Conservation (phyloP, 2,113 vertebrate genomes). For the Garra rufa region DNA sequence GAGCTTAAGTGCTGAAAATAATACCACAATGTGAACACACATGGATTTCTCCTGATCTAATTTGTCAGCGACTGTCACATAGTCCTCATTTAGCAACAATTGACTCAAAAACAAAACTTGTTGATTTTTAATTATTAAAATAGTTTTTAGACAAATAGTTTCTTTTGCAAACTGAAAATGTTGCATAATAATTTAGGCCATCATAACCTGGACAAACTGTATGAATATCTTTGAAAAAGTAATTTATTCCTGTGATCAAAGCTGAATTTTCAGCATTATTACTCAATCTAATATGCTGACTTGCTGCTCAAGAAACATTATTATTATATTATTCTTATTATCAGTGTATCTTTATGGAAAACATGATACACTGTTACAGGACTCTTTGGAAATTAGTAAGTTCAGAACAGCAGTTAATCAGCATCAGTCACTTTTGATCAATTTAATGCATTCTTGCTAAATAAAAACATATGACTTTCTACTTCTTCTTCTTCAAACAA, state of each 20-base stretch:
- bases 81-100: too few species aligned
- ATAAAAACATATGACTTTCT: background rate
- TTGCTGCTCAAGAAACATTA: background rate
- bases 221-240: too few species aligned
- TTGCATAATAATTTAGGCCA: too few species aligned
- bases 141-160: too few species aligned
- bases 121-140: too few species aligned
- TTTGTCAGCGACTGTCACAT: too few species aligned
- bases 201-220: too few species aligned
- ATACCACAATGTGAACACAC: background rate
- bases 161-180: background rate
- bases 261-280: background rate
- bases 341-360: background rate
- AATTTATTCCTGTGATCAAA: too few species aligned
- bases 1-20: background rate
- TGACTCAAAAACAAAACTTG: too few species aligned
- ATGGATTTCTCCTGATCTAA: background rate
- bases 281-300: background rate
- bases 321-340: background rate
- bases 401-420: too few species aligned
- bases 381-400: too few species aligned
- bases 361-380: background rate
- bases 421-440: background rate
- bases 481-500: too few species aligned
- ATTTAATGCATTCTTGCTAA: background rate